Conservation (phyloP, 2,888 invertebrate species). For the Allolobophora icterica region DNA sequence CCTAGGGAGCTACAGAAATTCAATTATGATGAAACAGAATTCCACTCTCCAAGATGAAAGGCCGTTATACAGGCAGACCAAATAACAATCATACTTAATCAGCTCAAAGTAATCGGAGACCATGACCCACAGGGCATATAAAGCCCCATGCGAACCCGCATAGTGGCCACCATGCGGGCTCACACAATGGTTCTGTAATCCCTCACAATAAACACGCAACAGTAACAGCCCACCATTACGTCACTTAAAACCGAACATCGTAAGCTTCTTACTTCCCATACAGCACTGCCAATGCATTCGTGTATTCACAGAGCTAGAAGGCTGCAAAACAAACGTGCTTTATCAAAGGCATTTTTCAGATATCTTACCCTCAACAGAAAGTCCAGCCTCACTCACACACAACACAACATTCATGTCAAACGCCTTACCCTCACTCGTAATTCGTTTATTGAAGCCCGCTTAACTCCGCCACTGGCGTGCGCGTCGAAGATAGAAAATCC, state of each 20-base stretch:
- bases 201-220: neutral
- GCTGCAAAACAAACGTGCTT: too few species aligned
- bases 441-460: neutral
- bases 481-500: neutral
- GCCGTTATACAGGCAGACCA: neutral
- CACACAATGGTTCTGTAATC: neutral
- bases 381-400: neutral
- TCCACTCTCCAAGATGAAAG: neutral
- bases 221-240: neutral
- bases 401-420: neutral
- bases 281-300: neutral
- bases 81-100: neutral
- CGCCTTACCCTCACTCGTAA: neutral
- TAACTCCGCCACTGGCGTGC: neutral
- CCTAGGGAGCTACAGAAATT: too few species aligned
- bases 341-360: neutral
- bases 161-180: neutral
- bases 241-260: neutral
- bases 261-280: slow-evolving; percentile 8
- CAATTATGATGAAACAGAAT: neutral
- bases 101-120: neutral
- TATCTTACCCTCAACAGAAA: neutral
- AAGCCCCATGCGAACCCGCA: neutral
- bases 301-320: neutral
- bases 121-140: neutral